These are phyloP conservation scores for Prenolepis imparis DNA, from an alignment of 2,888 invertebrate species.

Conservation along the genomic window DNA sequence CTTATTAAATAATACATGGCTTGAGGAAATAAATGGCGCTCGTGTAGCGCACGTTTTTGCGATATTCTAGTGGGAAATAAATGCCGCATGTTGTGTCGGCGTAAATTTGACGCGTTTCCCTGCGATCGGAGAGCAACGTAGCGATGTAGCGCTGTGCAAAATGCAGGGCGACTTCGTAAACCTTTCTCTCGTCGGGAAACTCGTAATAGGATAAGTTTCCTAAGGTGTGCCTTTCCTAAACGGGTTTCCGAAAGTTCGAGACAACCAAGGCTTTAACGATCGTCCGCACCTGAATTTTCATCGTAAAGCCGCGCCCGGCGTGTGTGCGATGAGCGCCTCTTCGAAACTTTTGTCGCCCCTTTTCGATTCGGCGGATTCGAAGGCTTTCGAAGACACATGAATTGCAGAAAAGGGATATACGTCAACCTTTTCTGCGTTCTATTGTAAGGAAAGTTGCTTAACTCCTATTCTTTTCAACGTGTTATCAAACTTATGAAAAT, in stretches of 20 bases:
- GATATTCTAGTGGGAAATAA: background rate
- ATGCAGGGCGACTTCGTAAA: slow-evolving; percentile 45
- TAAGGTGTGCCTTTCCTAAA: slow-evolving; percentile 71
- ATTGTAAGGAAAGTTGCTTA: slow-evolving; percentile 1
- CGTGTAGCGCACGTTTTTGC: background rate
- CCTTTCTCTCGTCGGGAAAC: slow-evolving; percentile 60
- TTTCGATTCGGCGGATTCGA: slow-evolving; percentile 25
- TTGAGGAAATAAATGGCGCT: too few relatives aligned
- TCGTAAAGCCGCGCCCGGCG: slow-evolving; percentile 34
- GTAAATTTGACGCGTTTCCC: slow-evolving; percentile 20
- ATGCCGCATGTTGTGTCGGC: background rate
- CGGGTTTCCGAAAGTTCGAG: slow-evolving; percentile 76
- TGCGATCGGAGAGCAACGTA: background rate
- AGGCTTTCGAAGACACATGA: slow-evolving; percentile 5
- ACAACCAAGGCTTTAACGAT: slow-evolving; percentile 72
- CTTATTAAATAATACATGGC: background rate
- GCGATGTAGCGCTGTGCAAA: slow-evolving; percentile 6
- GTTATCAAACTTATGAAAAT: slow-evolving; percentile 14
- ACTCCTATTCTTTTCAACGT: background rate
- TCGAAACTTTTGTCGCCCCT: slow-evolving; percentile 33
- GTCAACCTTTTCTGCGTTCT: background rate
- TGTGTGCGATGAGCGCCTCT: slow-evolving; percentile 1
- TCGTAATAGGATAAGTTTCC: slow-evolving; percentile 82
- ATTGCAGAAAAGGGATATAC: slow-evolving; percentile 22
- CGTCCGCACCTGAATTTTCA: slow-evolving; percentile 66